phyloP scores from a whole-genome alignment of 2,113 vertebrate species.

The Ivindomyrus marchei region DNA sequence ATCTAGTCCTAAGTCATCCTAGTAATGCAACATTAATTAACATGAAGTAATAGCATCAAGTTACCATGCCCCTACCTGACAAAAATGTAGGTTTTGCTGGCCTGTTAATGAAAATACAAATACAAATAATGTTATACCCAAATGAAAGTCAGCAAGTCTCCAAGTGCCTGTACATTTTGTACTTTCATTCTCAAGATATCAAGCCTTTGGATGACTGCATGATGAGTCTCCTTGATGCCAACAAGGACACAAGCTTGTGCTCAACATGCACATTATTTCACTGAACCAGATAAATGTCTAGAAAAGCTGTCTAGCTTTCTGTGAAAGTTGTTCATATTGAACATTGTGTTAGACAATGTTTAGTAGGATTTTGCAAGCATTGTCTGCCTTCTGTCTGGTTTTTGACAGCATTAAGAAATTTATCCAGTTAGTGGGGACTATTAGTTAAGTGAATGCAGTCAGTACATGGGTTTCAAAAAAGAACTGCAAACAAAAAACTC shows the following conservation, averaged over 20 bases:
- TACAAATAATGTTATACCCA: background rate
- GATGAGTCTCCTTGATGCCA: background rate
- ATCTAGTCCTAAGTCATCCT: background rate
- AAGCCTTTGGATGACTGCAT: background rate
- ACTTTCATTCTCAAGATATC: background rate
- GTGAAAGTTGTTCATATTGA: background rate
- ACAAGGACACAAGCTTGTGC: background rate
- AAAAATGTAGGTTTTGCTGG: background rate
- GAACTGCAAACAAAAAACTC: background rate
- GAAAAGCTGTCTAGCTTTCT: background rate
- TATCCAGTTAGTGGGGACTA: background rate
- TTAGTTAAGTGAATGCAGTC: background rate
- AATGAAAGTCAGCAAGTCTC: background rate
- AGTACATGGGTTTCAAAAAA: background rate
- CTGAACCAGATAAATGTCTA: background rate
- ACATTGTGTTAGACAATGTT: background rate
- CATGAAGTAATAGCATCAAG: background rate
- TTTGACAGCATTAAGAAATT: background rate
- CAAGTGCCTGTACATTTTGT: background rate
- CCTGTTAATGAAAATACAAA: background rate
- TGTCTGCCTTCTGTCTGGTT: background rate
- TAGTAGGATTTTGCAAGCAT: constrained; percentile 14
- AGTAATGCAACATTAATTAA: background rate
- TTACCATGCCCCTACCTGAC: background rate
- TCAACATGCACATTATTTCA: background rate